phyloP scores from a whole-genome alignment of 2,888 invertebrate species.

The Parnassius orleans region DNA sequence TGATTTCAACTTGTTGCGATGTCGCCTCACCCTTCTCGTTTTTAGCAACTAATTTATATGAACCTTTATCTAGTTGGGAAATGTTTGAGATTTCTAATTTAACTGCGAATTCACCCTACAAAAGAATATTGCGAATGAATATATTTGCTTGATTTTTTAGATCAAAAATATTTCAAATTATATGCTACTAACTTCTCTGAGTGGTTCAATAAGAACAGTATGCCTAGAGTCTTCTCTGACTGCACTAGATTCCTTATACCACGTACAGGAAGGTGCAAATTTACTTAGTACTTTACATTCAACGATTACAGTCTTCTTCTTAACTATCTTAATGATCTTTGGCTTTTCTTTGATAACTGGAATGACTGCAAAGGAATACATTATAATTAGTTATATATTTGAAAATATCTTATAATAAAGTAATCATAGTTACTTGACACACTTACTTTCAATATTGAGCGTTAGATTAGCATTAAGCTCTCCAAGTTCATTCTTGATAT shows the following conservation, averaged over 20 bases:
- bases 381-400: conserved; percentile 5
- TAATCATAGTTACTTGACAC: background rate
- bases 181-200: conserved; percentile 83
- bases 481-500: conserved; percentile 96
- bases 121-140: conserved; percentile 15
- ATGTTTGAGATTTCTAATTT: conserved; percentile 94
- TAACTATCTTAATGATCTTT: conserved; percentile 93
- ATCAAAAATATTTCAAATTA: background rate
- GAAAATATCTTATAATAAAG: background rate
- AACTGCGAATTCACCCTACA: conserved; percentile 92
- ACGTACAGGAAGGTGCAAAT: conserved; percentile 95
- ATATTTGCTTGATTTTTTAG: conserved; percentile 3
- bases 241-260: conserved; percentile 93
- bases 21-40: conserved; percentile 96
- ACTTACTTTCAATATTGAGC: conserved; percentile 97
- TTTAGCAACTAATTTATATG: conserved; percentile 93
- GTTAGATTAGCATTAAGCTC: conserved; percentile 98
- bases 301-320: conserved; percentile 95
- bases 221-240: conserved; percentile 89
- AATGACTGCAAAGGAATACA: conserved; percentile 82
- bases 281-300: conserved; percentile 96
- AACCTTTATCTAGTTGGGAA: conserved; percentile 90
- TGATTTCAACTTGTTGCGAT: conserved; percentile 92
- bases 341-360: conserved; percentile 97
- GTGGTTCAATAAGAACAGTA: conserved; percentile 88